Conservation (phyloP, 2,888 invertebrate genomes). For the Dryomyza anilis region DNA sequence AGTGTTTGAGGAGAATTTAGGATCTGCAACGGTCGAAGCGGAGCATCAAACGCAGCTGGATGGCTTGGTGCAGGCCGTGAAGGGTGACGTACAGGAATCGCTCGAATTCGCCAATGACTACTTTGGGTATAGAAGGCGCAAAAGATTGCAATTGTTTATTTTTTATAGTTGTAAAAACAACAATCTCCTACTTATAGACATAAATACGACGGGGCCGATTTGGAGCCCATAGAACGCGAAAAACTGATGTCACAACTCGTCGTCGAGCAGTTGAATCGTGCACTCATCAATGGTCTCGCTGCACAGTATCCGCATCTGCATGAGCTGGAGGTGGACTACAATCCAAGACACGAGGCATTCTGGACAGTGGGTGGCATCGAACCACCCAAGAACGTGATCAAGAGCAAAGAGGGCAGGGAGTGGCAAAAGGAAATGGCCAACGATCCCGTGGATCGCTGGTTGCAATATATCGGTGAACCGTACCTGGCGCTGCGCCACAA, state of each 20-base stretch:
- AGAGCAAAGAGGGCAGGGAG: slow-evolving; percentile 58
- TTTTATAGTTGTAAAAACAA: too few species aligned
- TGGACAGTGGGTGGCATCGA: slow-evolving; percentile 82
- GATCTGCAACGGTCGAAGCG: slow-evolving; percentile 50
- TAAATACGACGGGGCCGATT: slow-evolving; percentile 32
- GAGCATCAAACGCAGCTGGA: slow-evolving; percentile 21
- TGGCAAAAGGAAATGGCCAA: slow-evolving; percentile 62
- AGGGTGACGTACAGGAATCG: slow-evolving; percentile 50
- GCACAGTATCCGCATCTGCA: slow-evolving; percentile 68
- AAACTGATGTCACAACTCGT: slow-evolving; percentile 59
- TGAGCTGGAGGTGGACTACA: slow-evolving; percentile 70
- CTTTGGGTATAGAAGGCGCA: slow-evolving; percentile 40
- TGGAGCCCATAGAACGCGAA: slow-evolving; percentile 43
- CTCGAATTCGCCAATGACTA: slow-evolving; percentile 48
- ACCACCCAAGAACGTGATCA: slow-evolving; percentile 62
- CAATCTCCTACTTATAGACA: slow-evolving; percentile 44
- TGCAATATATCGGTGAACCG: slow-evolving; percentile 74
- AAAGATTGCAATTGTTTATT: too few species aligned
- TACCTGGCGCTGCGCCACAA: slow-evolving; percentile 72
- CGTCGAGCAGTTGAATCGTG: slow-evolving; percentile 73
- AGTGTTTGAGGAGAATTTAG: slow-evolving; percentile 66
- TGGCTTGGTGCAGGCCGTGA: slow-evolving; percentile 38
- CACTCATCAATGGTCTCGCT: slow-evolving; percentile 67
- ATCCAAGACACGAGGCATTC: slow-evolving; percentile 82
- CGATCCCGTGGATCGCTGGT: slow-evolving; percentile 68